Evolutionary conservation across 30 jellyfish, hydroid and myxozoan genomes (phyloP).

Genomic region (Hydractinia echinata): DNA sequence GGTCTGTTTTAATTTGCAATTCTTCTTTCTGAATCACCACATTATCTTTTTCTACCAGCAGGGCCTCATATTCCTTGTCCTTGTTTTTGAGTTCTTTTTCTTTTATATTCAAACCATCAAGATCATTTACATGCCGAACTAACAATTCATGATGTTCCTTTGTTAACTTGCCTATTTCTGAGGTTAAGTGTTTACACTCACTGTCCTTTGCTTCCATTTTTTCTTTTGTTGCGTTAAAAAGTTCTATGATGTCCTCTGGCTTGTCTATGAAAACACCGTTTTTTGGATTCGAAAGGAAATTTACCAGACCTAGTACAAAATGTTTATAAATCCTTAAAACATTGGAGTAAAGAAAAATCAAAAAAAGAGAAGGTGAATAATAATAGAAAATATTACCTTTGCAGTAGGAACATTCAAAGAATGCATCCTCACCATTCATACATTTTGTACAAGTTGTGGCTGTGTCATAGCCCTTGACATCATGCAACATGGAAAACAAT

Average conservation of each 20-base stretch:
- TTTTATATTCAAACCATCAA: neutral
- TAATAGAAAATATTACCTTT: neutral
- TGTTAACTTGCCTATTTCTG: neutral
- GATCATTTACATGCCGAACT: slow-evolving; percentile 7
- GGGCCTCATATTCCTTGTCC: neutral
- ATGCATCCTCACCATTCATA: neutral
- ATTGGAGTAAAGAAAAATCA: too few species aligned
- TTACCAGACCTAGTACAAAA: too few species aligned
- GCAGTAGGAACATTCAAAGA: slow-evolving; percentile 2
- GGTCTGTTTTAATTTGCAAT: neutral
- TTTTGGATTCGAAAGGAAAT: neutral
- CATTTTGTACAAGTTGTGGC: neutral
- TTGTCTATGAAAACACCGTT: slow-evolving; percentile 6
- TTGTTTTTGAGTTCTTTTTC: neutral
- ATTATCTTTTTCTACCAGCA: neutral
- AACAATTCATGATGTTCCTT: neutral
- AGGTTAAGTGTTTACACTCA: neutral
- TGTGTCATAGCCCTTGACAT: neutral
- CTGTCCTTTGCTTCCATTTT: neutral
- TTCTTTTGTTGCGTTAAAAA: neutral
- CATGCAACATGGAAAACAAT: neutral
- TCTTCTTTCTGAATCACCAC: neutral
- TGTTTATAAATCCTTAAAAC: too few species aligned
- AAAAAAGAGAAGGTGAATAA: neutral
- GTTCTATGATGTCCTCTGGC: neutral